Evolutionary conservation across 1,140 invertebrate species (phyloP).

Genomic region (Drosophila nasuta): DNA sequence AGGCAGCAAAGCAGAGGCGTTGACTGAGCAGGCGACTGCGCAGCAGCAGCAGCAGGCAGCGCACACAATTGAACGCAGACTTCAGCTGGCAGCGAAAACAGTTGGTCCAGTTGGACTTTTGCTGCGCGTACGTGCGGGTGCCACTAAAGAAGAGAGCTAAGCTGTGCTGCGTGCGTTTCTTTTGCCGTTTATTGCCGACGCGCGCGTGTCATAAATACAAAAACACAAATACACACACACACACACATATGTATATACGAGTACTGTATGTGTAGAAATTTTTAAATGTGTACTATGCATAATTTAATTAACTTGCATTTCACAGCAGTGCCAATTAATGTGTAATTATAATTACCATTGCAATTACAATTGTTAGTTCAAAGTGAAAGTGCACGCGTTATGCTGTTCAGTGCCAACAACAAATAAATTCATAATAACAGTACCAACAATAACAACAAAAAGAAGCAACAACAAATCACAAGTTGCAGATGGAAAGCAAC

Average conservation of each 20-base stretch:
- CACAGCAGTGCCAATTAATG: constrained; percentile 37
- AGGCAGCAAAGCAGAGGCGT: constrained; percentile 34
- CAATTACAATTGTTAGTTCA: constrained; percentile 37
- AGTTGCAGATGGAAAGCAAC: constrained; percentile 84
- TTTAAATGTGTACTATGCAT: constrained; percentile 9
- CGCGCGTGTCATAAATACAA: constrained; percentile 23
- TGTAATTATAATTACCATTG: constrained; percentile 50
- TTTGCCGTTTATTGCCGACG: constrained; percentile 31
- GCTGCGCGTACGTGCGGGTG: constrained; percentile 78
- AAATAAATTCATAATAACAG: constrained; percentile 42
- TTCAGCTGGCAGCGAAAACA: constrained; percentile 39
- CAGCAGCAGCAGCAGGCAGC: constrained; percentile 36
- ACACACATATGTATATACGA: neutral
- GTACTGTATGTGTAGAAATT: neutral
- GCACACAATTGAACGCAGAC: constrained; percentile 15
- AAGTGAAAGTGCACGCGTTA: constrained; percentile 60
- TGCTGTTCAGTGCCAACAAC: constrained; percentile 59
- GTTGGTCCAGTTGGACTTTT: constrained; percentile 74
- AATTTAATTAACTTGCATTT: constrained; percentile 46
- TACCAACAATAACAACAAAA: constrained; percentile 32
- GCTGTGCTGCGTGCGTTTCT: constrained; percentile 19
- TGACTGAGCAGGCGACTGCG: constrained; percentile 44
- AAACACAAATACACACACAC: constrained; percentile 21
- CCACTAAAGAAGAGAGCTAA: constrained; percentile 32
- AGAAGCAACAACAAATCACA: constrained; percentile 39